These are phyloP conservation scores for Trichechus manatus DNA, from an alignment of 2,113 vertebrate species.

Conservation along the genomic window DNA sequence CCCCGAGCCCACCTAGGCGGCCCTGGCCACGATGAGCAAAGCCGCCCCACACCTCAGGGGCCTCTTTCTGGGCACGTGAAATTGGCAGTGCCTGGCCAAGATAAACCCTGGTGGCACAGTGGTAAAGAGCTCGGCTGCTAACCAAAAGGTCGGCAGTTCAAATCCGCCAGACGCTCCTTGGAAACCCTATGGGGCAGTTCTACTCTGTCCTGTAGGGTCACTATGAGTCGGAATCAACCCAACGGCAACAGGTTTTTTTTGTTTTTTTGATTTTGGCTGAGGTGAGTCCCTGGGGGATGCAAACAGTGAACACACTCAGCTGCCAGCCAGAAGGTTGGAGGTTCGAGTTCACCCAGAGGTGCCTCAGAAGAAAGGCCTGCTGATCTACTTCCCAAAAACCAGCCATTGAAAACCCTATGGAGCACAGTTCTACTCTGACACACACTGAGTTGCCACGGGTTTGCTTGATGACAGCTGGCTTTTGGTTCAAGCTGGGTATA, in stretches of 20 bases:
- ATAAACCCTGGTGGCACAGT: neutral
- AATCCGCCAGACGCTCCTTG: neutral
- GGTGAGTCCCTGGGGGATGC: too few relatives aligned
- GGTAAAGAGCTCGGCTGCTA: neutral
- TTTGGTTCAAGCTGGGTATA: neutral
- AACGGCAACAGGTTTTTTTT: too few relatives aligned
- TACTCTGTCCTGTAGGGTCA: too few relatives aligned
- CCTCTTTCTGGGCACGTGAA: fast-evolving
- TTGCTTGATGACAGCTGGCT: too few relatives aligned
- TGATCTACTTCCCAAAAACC: neutral
- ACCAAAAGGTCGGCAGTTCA: neutral
- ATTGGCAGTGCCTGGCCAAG: fast-evolving
- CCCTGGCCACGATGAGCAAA: fast-evolving
- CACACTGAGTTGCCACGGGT: neutral
- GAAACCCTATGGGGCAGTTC: too few relatives aligned
- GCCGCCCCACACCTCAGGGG: fast-evolving
- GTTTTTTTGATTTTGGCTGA: too few relatives aligned
- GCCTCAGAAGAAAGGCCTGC: neutral
- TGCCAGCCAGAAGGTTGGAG: too few relatives aligned
- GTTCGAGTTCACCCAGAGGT: neutral
- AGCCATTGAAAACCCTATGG: neutral
- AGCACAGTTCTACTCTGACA: neutral
- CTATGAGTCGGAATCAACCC: too few relatives aligned
- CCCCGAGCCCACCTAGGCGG: neutral
- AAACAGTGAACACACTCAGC: too few relatives aligned